phyloP scores from a whole-genome alignment of 2,797 vertebrate genomes.

The Melopsittacus undulatus region DNA sequence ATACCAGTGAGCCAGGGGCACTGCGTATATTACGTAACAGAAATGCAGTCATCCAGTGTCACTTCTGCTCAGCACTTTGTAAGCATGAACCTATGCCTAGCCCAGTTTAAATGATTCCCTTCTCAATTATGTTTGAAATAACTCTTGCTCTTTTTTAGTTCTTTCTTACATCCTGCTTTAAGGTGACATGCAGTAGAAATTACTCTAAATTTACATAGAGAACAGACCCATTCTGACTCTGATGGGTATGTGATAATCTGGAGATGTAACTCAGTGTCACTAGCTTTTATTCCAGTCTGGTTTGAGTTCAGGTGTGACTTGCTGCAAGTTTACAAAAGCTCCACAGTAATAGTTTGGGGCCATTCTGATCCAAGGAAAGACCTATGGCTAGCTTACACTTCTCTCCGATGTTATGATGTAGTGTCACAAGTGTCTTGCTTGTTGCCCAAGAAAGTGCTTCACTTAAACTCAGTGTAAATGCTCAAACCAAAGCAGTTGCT shows the following conservation, averaged over 20 bases:
- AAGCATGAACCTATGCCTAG: background rate
- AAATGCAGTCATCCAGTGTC: background rate
- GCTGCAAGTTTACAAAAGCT: background rate
- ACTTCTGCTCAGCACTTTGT: background rate
- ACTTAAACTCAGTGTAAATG: background rate
- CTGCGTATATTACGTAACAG: background rate
- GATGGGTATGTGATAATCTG: background rate
- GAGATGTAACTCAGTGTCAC: background rate
- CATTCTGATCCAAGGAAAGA: background rate
- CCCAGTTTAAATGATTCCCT: background rate
- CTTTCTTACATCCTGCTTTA: background rate
- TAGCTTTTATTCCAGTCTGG: background rate
- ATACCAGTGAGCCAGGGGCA: background rate
- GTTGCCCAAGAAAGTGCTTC: background rate
- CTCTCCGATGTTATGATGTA: background rate
- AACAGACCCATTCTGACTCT: background rate
- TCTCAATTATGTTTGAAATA: background rate
- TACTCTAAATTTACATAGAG: background rate
- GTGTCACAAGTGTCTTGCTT: background rate
- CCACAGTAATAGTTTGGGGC: background rate
- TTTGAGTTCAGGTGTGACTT: background rate
- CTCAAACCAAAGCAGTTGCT: background rate
- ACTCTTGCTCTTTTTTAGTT: accelerated
- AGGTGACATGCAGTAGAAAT: background rate
- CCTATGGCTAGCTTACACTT: background rate